Percentiles rank a stretch among this genome's conserved stretches.
Conservation (phyloP, 2,888 invertebrate species). For the Pachycephus smyrnensis region DNA sequence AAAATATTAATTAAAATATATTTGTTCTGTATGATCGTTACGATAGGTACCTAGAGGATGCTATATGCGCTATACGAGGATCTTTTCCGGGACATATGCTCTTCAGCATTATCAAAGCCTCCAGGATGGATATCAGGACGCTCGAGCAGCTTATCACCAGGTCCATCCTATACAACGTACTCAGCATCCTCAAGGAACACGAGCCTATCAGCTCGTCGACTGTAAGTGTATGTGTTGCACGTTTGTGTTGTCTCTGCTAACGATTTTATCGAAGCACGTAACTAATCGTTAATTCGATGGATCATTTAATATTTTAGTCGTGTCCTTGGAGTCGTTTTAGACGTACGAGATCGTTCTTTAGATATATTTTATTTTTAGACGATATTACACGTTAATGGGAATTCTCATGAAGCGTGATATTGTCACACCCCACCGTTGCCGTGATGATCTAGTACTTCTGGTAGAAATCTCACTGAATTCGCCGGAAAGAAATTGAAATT, state of each 20-base stretch:
- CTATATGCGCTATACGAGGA: slow-evolving; percentile 58
- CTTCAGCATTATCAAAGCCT: slow-evolving; percentile 47
- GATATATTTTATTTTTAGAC: not conserved
- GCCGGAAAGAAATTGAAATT: not conserved
- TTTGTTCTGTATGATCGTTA: not conserved
- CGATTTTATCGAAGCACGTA: not conserved
- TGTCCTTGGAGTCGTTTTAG: not conserved
- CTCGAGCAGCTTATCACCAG: slow-evolving; percentile 53
- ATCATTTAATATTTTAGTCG: not conserved
- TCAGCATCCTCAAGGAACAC: slow-evolving; percentile 28
- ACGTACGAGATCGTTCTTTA: not conserved
- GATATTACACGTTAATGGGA: not conserved
- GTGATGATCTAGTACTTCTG: not conserved
- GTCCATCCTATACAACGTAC: slow-evolving; percentile 52
- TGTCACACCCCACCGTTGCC: not conserved
- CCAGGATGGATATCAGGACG: slow-evolving; percentile 46
- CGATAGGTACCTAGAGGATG: slow-evolving; percentile 58
- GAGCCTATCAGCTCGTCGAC: slow-evolving; percentile 42
- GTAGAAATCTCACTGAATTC: not conserved
- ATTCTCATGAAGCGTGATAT: not conserved
- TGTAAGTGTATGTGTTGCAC: slow-evolving; percentile 54
- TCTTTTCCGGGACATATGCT: slow-evolving; percentile 58
- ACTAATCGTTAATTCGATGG: not conserved
- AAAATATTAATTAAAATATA: not conserved
- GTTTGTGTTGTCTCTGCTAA: slow-evolving; percentile 20